Evolutionary conservation across 2,113 vertebrate genomes (phyloP).

Genomic region (Marmota flaviventris): DNA sequence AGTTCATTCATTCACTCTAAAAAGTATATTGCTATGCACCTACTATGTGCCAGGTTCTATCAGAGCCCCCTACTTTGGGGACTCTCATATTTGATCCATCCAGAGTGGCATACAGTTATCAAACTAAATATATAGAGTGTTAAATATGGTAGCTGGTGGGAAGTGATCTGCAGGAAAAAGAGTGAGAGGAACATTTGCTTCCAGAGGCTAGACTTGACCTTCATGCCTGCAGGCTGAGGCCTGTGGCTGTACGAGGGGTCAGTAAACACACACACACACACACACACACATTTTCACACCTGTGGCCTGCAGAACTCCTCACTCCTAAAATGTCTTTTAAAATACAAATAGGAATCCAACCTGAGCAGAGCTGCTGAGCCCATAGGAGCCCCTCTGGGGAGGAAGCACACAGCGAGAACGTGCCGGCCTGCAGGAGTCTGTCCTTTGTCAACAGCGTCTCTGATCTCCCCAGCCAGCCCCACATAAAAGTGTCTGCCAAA

Average conservation of each 20-base stretch:
- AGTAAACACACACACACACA: not conserved
- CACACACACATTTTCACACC: not conserved
- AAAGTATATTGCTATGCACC: not conserved
- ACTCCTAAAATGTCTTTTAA: not conserved
- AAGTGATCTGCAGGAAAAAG: not conserved
- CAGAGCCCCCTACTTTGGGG: not conserved
- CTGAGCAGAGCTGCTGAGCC: not conserved
- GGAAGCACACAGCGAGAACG: not conserved
- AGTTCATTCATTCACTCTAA: not conserved
- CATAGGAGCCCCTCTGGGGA: fast-evolving
- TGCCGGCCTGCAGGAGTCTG: not conserved
- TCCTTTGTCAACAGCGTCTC: not conserved
- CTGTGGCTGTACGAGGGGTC: not conserved
- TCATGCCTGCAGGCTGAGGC: not conserved
- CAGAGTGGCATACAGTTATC: not conserved
- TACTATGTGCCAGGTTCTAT: not conserved
- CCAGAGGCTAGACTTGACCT: not conserved
- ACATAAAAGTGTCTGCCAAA: not conserved
- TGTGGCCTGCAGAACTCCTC: not conserved
- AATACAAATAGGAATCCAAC: not conserved
- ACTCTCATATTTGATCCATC: not conserved
- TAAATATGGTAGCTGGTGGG: not conserved
- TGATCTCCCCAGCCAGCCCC: not conserved
- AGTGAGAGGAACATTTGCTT: not conserved
- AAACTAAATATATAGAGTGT: not conserved